phyloP scores from a whole-genome alignment of 2,888 invertebrate species.

The Tillus elongatus region DNA sequence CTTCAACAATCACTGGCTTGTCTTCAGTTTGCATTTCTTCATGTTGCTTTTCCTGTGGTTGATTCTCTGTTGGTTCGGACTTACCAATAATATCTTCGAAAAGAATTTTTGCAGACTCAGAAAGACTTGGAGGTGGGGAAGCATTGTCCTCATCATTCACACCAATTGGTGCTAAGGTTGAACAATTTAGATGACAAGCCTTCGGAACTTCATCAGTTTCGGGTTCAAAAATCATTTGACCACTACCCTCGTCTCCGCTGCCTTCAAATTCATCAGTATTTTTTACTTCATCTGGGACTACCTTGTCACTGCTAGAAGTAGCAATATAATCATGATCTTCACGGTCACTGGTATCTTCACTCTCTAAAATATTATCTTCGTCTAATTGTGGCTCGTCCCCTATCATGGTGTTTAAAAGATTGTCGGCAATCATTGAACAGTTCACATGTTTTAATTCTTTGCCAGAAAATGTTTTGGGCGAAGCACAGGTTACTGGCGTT shows the following conservation, averaged over 20 bases:
- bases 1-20: too few species aligned
- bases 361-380: conserved; percentile 11
- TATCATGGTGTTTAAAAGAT: conserved; percentile 20
- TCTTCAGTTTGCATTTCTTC: neutral
- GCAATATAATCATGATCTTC: neutral
- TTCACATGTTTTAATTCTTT: conserved; percentile 26
- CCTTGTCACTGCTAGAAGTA: conserved; percentile 7
- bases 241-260: conserved; percentile 27
- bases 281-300: conserved; percentile 10
- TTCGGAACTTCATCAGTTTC: conserved; percentile 14
- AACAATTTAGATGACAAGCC: conserved; percentile 30
- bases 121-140: conserved; percentile 26
- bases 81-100: conserved; percentile 28
- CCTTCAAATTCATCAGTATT: conserved; percentile 23
- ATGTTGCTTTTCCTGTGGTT: conserved; percentile 4
- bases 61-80: neutral
- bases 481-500: conserved; percentile 31
- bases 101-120: conserved; percentile 30
- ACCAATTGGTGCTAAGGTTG: conserved; percentile 28
- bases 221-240: conserved; percentile 15
- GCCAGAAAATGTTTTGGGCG: conserved; percentile 29
- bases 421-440: conserved; percentile 22
- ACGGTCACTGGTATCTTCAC: conserved; percentile 16
- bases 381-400: conserved; percentile 18
- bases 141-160: conserved; percentile 25